Evolutionary conservation across 2,888 invertebrate genomes (phyloP), one percentile per base, ranked within the genome.

Genomic region (Acleris literana): DNA sequence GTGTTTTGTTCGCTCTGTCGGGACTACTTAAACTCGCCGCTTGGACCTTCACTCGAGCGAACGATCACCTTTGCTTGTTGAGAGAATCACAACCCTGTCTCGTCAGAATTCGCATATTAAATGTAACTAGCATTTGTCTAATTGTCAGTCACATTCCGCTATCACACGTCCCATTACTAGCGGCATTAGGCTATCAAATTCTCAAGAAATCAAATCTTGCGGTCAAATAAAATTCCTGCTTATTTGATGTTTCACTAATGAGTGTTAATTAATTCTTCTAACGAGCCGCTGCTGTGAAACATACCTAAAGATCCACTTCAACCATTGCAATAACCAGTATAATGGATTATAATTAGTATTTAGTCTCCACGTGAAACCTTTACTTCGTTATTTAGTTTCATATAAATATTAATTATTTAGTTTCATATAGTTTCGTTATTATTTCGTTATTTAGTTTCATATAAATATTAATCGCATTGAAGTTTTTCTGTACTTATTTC

Each of bases 261-360:
- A 83, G 78, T 73, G 71, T 77, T 81, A 82, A 85, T 86, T 82
- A 81, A 80, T 78, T 82, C 80, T 81, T 82, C 74, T 77, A 72
- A 81, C 74, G 74, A 74, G 76, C 76, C 81, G 78, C 72, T 74
- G 76, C 72, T 74, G 76, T 72, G 74, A 77, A 76, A 78, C 77
- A 76, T 39, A 13, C 39, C 39, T 78, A 76, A 78, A 79, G 75
- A 76, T 71, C 72, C 68, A 66, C 70, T 71, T 74, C 74, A 73
- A 70, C 68, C 72, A 70, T 71, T 72, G 69, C 74, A 72, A 78
- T 73, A 72, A 75, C 77, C 72, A 68, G 71, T 76, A 75, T 82
- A 83, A 83, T 84, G 82, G 78, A 76, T 57, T 74, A 76, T 79
- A 83, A 83, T 85, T 80, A 78, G 77, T 75, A 77, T 81, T 73